These are phyloP conservation scores for Stratiomys singularior DNA, from an alignment of 2,888 invertebrate species.

Conservation along the genomic window DNA sequence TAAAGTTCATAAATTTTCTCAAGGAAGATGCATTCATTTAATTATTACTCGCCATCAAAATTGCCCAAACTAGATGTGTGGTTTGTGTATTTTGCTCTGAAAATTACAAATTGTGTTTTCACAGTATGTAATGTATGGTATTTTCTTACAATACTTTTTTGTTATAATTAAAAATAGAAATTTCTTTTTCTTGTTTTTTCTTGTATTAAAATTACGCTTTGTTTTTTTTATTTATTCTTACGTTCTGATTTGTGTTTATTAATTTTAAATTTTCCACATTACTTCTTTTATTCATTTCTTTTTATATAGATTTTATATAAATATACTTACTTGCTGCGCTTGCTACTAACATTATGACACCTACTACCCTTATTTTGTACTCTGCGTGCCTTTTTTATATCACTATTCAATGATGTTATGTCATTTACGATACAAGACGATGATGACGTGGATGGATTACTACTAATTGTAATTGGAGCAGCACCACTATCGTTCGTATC, in stretches of 20 bases:
- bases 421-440: slow-evolving; percentile 45
- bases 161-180: slow-evolving; percentile 48
- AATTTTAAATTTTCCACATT: slow-evolving; percentile 45
- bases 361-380: slow-evolving; percentile 65
- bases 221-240: slow-evolving; percentile 49
- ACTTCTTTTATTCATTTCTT: slow-evolving; percentile 34
- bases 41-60: too few relatives aligned
- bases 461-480: slow-evolving; percentile 14
- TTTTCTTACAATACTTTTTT: slow-evolving; percentile 38
- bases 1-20: too few relatives aligned
- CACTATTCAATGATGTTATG: slow-evolving; percentile 54
- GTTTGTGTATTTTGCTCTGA: slow-evolving; percentile 31
- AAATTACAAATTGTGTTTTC: slow-evolving; percentile 41
- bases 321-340: slow-evolving; percentile 58
- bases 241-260: slow-evolving; percentile 52
- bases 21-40: too few relatives aligned
- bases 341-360: slow-evolving; percentile 64
- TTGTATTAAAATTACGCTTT: slow-evolving; percentile 42
- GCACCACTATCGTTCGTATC: slow-evolving; percentile 34
- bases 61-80: slow-evolving; percentile 6
- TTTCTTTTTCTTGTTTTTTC: slow-evolving; percentile 39
- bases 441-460: slow-evolving; percentile 48
- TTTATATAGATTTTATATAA: slow-evolving; percentile 42
- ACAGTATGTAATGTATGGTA: slow-evolving; percentile 37
- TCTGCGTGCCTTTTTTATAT: slow-evolving; percentile 66